Evolutionary conservation across 2,113 vertebrate genomes (phyloP).

Genomic region (Gasterosteus aculeatus): DNA sequence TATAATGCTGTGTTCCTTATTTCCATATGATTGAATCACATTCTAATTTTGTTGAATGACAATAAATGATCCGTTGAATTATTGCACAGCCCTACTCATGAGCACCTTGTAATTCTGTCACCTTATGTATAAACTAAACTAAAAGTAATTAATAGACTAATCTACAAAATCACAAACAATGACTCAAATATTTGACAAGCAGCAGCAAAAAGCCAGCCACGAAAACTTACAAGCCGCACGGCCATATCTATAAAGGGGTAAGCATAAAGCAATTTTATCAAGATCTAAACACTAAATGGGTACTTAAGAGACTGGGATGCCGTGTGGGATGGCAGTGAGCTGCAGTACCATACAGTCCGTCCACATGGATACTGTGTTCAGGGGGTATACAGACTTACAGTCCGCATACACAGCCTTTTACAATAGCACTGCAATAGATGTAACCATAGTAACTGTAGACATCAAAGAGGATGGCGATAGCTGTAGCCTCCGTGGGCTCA

Average conservation of each 20-base stretch:
- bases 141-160: not conserved
- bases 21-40: too few species aligned
- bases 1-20: too few species aligned
- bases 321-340: not conserved
- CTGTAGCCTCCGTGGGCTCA: not conserved
- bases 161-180: not conserved
- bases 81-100: too few species aligned
- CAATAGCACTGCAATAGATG: too few species aligned
- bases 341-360: not conserved
- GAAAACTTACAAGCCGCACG: not conserved
- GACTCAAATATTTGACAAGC: not conserved
- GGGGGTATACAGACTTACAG: not conserved
- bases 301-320: not conserved
- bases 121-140: not conserved
- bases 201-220: not conserved
- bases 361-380: not conserved
- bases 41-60: too few species aligned
- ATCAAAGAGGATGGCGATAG: not conserved
- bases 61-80: too few species aligned
- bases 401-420: not conserved
- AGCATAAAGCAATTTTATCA: not conserved
- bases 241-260: not conserved
- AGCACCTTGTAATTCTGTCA: not conserved
- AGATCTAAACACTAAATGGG: not conserved
- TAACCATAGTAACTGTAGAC: constrained; percentile 12